Evolutionary conservation across 2,113 vertebrate species (phyloP), one percentile per base, ranked within the genome.

Genomic region (Numida meleagris): DNA sequence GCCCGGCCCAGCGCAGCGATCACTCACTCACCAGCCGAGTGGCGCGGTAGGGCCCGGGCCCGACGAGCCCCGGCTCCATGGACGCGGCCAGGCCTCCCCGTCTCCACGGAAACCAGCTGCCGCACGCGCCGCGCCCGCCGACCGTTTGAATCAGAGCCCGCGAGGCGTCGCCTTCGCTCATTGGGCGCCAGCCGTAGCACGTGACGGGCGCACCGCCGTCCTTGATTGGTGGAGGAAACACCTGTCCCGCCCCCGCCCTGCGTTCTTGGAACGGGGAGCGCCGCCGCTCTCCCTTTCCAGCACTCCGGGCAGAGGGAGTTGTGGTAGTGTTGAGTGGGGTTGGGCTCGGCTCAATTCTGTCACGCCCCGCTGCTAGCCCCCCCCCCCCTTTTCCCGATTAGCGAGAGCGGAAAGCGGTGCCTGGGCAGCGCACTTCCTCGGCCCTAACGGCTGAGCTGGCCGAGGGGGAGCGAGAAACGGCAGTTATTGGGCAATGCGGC

Each of bases 11-110:
- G 23, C 23, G 48, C 25, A n/a, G 51, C 14, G 16, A 13, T 43
- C 51, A 9, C 14, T 53, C 58, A 97, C 98, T 99, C 88, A 98
- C 98, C 98, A 99, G 92, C 70, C 96, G 98, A 15, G 98, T 99
- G 23, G 98, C 98, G 51, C 98, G 97, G 94, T 98, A 98, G 0
- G 98, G 98, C 23, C 98, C 98, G 0, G 98, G 98, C 2, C 98
- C 98, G 34, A 99, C 98, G 12, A 98, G 92, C 59, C 95, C 86
- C 11, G 97, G 96, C 77, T 98, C 98, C 98, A 98, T 98, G 11
- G n/a, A 8, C 14, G n/a, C 70, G 1, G 25, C 50, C 5, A 4
- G 23, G 36, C 76, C 67, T 27, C 42, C 1, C 68, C 25, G 61
- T 86, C 89, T 79, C 95, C 78, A 86, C 33, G 81, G 92, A 50